Evolutionary conservation across 1,140 invertebrate species (phyloP), one percentile per base, ranked within the genome.

Genomic region (Pectinophora gossypiella): DNA sequence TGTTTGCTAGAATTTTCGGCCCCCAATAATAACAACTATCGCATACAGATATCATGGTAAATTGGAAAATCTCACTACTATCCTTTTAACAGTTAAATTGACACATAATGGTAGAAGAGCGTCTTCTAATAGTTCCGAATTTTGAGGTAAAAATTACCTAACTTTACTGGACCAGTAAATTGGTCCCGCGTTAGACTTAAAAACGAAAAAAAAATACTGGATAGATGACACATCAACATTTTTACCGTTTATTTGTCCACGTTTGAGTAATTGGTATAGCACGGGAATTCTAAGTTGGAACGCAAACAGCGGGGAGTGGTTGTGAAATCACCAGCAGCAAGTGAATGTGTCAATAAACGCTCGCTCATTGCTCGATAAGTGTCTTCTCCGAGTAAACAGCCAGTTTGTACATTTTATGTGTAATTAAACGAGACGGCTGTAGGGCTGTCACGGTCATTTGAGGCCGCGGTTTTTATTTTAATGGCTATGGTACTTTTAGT

Each of bases 351-450:
- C 72, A 73, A 75, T 75, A 77, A 71, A 62, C 48, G 47, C 56
- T 64, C 64, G 61, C 68, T 72, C 64, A 71, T 51, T 54, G 62
- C 64, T 66, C 61, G 64, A 70, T 68, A 74, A 76, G 66, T 69
- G 75, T 72, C 61, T 53, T 53, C 51, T 54, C 47, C 57, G 60
- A 58, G 67, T 74, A 64, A 80, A 72, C 70, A 71, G 56, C 51
- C 60, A 65, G 59, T 40, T 73, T 69, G 61, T 68, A 58, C 64
- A 70, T 64, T 77, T 80, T 73, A 80, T 71, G 67, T 73, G 72
- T 70, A 77, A 80, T 77, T 80, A 77, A 80, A 77, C 61, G 58
- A 48, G 48, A 12, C 50, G 36, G n/a, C 5, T 15, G n/a, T 16
- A 40, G 36, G 36, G 36, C 16, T 40, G 36, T 15, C 3, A 16